These are phyloP conservation scores for Xiphias gladius DNA, from an alignment of 2,113 vertebrate species.

Conservation along the genomic window DNA sequence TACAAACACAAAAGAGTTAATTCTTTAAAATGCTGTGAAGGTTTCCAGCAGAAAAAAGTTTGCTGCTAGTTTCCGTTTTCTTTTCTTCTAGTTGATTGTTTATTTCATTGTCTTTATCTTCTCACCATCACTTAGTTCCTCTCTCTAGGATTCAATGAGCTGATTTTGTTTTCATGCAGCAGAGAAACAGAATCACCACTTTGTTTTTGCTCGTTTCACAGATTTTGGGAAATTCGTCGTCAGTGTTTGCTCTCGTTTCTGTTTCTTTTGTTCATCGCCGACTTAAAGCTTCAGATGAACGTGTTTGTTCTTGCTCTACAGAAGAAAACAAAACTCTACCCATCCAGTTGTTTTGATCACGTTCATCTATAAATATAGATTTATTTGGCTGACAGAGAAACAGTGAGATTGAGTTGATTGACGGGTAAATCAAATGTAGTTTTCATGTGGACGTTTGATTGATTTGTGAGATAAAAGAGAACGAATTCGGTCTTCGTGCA, in stretches of 20 bases:
- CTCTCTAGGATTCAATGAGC: too few species aligned
- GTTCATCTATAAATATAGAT: constrained; percentile 22
- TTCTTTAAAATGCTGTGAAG: too few species aligned
- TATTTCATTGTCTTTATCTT: too few species aligned
- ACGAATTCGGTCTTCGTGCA: constrained; percentile 30
- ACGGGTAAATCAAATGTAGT: constrained; percentile 10
- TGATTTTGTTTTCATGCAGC: too few species aligned
- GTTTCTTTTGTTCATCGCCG: not conserved
- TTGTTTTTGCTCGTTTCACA: not conserved
- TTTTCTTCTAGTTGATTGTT: too few species aligned
- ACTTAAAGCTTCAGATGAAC: not conserved
- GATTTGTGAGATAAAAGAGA: constrained; percentile 60
- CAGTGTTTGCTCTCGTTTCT: not conserved
- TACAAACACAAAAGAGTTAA: too few species aligned
- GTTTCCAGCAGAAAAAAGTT: too few species aligned
- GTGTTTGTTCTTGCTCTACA: not conserved
- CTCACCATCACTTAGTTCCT: too few species aligned
- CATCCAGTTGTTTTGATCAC: not conserved
- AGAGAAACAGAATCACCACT: not conserved
- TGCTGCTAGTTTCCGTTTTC: too few species aligned
- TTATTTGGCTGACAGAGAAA: not conserved
- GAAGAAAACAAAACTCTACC: not conserved
- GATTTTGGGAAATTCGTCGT: not conserved
- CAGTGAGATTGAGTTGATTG: constrained; percentile 36
- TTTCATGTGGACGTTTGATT: constrained; percentile 23